A percentile compares a stretch with the other conserved stretches of the same genome.
Evolutionary conservation across 2,797 vertebrate species (phyloP).

Genomic region (Cetoscarus ocellatus): DNA sequence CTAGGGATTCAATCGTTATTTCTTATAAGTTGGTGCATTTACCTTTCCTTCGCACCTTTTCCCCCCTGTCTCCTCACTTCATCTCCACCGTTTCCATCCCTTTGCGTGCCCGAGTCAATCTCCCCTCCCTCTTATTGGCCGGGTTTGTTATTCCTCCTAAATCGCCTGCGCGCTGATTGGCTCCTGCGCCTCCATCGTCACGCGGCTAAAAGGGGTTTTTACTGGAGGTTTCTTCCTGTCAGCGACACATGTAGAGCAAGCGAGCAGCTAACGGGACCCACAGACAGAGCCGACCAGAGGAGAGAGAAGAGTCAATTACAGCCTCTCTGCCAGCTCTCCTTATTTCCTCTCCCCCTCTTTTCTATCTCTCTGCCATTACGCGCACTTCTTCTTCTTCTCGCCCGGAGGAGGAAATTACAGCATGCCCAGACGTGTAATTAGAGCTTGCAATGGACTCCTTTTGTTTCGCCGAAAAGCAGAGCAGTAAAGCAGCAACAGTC

Average conservation of each 20-base stretch:
- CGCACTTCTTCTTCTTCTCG: conserved; percentile 27
- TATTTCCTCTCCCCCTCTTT: not conserved
- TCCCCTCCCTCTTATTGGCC: conserved; percentile 86
- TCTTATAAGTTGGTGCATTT: conserved; percentile 9
- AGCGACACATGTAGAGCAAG: conserved; percentile 94
- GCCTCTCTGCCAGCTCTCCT: conserved; percentile 23
- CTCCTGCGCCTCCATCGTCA: conserved; percentile 84
- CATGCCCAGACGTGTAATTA: conserved; percentile 45
- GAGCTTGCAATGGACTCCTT: conserved; percentile 71
- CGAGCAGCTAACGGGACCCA: conserved; percentile 78
- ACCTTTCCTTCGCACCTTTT: conserved; percentile 13
- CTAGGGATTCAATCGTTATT: not conserved
- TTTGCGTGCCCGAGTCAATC: conserved; percentile 60
- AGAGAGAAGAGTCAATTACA: conserved; percentile 45
- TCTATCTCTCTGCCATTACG: not conserved
- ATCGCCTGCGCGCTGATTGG: conserved; percentile 89
- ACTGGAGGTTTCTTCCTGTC: conserved; percentile 92
- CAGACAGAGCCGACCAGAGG: conserved; percentile 33
- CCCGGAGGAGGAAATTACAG: conserved; percentile 58
- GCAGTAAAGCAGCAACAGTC: conserved; percentile 49
- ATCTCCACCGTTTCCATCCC: conserved; percentile 71
- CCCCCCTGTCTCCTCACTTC: conserved; percentile 28
- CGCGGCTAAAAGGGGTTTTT: conserved; percentile 83
- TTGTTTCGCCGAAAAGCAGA: conserved; percentile 47
- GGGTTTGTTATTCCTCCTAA: conserved; percentile 91